phyloP scores from a whole-genome alignment of 2,888 invertebrate species.

The Hypolimnas misippus region DNA sequence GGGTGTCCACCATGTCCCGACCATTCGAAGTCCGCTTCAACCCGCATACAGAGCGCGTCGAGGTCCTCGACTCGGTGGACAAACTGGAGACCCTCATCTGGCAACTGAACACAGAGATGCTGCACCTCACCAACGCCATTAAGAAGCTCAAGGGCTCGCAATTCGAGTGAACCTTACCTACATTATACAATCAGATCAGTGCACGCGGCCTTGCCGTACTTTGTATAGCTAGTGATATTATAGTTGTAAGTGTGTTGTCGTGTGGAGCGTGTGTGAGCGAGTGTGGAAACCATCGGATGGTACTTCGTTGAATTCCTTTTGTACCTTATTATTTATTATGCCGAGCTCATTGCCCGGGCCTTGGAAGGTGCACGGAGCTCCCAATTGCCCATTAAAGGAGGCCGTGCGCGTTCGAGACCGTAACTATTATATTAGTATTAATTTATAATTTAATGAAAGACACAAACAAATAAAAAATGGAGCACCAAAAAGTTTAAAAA shows the following conservation, averaged over 20 bases:
- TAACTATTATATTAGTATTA: conserved; percentile 76
- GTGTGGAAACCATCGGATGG: conserved; percentile 77
- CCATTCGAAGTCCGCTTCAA: conserved; percentile 99
- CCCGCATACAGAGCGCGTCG: conserved; percentile 98
- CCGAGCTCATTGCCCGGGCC: conserved; percentile 81
- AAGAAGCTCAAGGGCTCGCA: conserved; percentile 91
- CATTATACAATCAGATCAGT: conserved; percentile 63
- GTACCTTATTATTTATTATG: conserved; percentile 83
- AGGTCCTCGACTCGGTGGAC: conserved; percentile 96
- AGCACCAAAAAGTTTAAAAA: conserved; percentile 79
- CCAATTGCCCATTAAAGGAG: conserved; percentile 81
- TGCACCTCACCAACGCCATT: conserved; percentile 94
- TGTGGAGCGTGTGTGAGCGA: conserved; percentile 74
- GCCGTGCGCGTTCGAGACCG: conserved; percentile 68
- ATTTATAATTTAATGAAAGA: conserved; percentile 79
- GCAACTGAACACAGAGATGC: conserved; percentile 94
- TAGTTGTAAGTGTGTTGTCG: conserved; percentile 78
- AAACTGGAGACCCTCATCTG: conserved; percentile 92
- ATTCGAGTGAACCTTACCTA: conserved; percentile 74
- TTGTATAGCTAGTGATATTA: conserved; percentile 83
- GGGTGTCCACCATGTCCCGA: conserved; percentile 96
- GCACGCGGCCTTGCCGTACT: conserved; percentile 72
- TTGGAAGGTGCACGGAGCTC: conserved; percentile 65
- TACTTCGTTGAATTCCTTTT: conserved; percentile 75
- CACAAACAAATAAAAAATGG: conserved; percentile 78